phyloP scores from a whole-genome alignment of 2,797 vertebrate species.

The Peromyscus attwateri region DNA sequence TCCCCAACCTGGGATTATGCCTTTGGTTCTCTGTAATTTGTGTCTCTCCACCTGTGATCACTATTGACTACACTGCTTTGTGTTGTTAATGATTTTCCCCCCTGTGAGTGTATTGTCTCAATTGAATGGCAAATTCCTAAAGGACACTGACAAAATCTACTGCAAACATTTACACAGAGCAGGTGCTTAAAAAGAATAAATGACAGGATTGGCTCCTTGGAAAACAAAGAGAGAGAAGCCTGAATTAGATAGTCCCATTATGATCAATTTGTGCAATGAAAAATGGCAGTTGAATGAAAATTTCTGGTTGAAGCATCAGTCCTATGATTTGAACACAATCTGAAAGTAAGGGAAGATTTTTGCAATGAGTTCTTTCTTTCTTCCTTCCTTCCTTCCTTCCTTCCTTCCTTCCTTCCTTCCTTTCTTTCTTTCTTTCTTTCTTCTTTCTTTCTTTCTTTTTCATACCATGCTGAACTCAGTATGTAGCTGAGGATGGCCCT shows the following conservation, averaged over 20 bases:
- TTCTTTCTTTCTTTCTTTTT: too few relatives aligned
- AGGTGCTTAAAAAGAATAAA: conserved; percentile 19
- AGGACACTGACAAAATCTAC: conserved; percentile 29
- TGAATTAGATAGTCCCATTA: neutral
- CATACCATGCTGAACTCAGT: neutral
- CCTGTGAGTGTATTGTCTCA: neutral
- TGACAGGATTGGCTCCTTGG: neutral
- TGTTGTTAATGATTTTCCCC: neutral
- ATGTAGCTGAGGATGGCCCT: neutral
- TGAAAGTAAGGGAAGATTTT: neutral
- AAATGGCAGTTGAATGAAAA: conserved; percentile 1
- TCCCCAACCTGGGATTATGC: neutral
- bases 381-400: rapidly evolving
- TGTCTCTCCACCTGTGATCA: neutral
- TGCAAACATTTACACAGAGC: neutral
- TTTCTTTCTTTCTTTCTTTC: neutral
- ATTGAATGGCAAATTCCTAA: conserved; percentile 31
- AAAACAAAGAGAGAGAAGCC: neutral
- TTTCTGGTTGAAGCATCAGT: neutral
- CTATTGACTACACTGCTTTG: neutral
- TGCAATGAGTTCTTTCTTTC: neutral
- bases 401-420: neutral
- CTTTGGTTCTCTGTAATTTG: neutral
- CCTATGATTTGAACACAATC: conserved; percentile 28
- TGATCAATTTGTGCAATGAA: neutral